Base-by-base conservation (phyloP, 2,888 invertebrate species). In the Cantharis rustica region DNA sequence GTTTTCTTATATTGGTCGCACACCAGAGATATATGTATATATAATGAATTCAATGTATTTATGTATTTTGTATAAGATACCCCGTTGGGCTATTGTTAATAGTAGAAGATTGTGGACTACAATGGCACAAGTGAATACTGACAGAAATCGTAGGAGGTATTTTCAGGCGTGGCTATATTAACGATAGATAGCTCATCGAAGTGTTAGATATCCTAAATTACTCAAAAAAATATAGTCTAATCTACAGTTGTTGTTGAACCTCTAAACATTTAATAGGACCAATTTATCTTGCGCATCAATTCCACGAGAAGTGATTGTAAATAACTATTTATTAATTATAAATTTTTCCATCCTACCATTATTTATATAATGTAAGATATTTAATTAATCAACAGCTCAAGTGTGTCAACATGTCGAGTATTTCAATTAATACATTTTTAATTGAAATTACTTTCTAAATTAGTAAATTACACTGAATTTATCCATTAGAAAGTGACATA, bases 41-140 rank as follows among this genome's bases (percentile, higher is more conserved):
- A 87, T 88, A 88, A 88, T 88, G 88, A 88, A 88, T 88, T 88
- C 88, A 88, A 88, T 88, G 87, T 88, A 88, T 88, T 87, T 88
- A 88, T 88, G 88, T 88, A 88, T 88, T 88, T 88, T 88, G 88
- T 88, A 87, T 87, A 86, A 85, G 88, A 86, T 86, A 86, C 85
- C 88, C 88, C 86, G 88, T 86, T 82, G 88, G 84, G 87, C 86
- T 83, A 87, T 88, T 88, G 88, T 88, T 87, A 86, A 86, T 87
- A 86, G 86, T 85, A 86, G 86, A 87, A 87, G 87, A 87, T 87
- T 86, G 86, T 85, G 86, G 86, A 85, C 86, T 84, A 86, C 86
- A 87, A 86, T 86, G 86, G 85, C 85, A 82, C 84, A 85, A 85
- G 85, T 86, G 86, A 85, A 85, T 85, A 84, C 82, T 86, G 85